Percentiles rank a stretch among this genome's conserved stretches.
These are phyloP conservation scores for Zhuqinia jingwanae DNA, from an alignment of 2,888 invertebrate genomes.

Conservation along the genomic window DNA sequence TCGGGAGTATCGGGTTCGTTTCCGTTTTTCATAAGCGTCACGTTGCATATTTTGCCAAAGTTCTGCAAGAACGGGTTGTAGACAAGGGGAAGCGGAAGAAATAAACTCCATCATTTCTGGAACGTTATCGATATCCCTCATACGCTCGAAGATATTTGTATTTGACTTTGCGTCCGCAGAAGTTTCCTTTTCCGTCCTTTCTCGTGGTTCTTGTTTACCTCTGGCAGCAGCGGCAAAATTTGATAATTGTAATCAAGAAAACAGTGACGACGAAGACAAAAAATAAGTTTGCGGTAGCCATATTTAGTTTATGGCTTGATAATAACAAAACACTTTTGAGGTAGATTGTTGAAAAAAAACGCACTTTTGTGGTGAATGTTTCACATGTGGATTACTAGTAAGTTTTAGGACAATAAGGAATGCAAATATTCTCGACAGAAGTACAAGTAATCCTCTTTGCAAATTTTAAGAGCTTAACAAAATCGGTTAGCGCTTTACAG, in stretches of 20 bases:
- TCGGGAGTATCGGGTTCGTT: conserved; percentile 39
- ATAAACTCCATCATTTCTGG: conserved; percentile 49
- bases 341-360: not conserved
- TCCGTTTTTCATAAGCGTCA: conserved; percentile 40
- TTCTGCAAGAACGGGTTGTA: conserved; percentile 63
- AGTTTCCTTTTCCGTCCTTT: not conserved
- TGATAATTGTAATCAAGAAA: not conserved
- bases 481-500: conserved; percentile 7
- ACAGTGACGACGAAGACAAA: not conserved
- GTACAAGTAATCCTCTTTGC: not conserved
- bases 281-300: not conserved
- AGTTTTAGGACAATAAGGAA: too few relatives aligned
- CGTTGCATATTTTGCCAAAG: conserved; percentile 58
- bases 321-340: too few relatives aligned
- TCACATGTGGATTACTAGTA: too few relatives aligned
- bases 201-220: not conserved
- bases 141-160: conserved; percentile 45
- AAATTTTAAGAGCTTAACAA: not conserved
- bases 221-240: too few relatives aligned
- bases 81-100: conserved; percentile 58
- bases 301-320: not conserved
- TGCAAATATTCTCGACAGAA: not conserved
- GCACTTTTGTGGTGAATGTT: not conserved
- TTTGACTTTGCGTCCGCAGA: not conserved
- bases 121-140: conserved; percentile 56